Base-by-base conservation (phyloP, 2,797 vertebrate genomes). In the Botia almorhae region DNA sequence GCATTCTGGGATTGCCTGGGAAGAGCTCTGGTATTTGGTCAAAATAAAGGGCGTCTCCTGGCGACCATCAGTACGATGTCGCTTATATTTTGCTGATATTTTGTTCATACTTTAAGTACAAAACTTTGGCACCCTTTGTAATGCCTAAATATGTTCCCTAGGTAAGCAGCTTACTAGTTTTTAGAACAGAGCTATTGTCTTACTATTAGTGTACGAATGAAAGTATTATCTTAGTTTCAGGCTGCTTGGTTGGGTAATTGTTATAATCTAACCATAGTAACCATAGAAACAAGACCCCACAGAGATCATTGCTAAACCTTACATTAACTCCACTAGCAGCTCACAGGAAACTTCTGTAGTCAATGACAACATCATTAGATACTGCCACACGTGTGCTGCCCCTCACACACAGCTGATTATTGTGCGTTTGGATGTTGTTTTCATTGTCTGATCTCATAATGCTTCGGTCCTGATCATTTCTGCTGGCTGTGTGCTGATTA, bases 351-450 rank as follows among this genome's bases (percentile, higher is more conserved):
- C 82, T 51, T 63, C 26, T 69, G 36, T 69, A 53, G 67, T 19
- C 46, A 21, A 43, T 73, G 68, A 77, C 74, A 73, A 72, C 46
- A 82, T 76, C 74, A 76, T 77, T 65, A 72, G 80, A 69, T 48
- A n/a, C 33, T 76, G 60, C 69, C 67, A 58, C 68, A 65, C 60
- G 10, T 50, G 56, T 77, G 21, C 71, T 7, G 51, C 65, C 46
- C 14, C 7, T 23, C 71, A 48, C 65, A 69, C 58, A 74, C 29
- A 63, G 43, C 46, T 63, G 46, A 23, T 56, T 73, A 58, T 17
- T 2, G 21, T 46, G 60, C 21, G 5, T 43, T 68, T 17, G 36
- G 63, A 56, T 64, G 17, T 3, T 36, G 19, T 68, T 76, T 67
- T 36, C 48, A 76, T 76, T 53, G 74, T 68, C 51, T 36, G 14